Evolutionary conservation across 2,113 vertebrate genomes (phyloP).

Genomic region (Anguilla japonica): DNA sequence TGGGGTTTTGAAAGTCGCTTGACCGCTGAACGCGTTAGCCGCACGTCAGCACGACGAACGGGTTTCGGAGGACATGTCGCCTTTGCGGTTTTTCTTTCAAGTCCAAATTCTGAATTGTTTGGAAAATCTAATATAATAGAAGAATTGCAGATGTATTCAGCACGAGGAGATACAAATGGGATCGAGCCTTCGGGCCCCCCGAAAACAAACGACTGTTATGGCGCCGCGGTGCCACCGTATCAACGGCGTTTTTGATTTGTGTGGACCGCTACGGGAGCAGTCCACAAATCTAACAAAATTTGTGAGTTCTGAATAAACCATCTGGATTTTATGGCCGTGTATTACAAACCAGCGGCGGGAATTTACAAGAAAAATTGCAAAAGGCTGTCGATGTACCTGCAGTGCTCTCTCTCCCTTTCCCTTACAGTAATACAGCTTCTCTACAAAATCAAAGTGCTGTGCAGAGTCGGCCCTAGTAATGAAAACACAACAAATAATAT

Average conservation of each 20-base stretch:
- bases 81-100: too few species aligned
- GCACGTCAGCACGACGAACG: too few species aligned
- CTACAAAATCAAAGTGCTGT: neutral
- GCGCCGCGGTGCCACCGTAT: neutral
- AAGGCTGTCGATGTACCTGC: neutral
- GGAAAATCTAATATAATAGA: too few species aligned
- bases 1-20: too few species aligned
- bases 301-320: neutral
- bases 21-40: too few species aligned
- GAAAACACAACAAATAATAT: neutral
- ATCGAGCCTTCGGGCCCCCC: neutral
- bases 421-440: neutral
- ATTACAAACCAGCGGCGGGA: neutral
- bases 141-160: neutral
- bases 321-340: neutral
- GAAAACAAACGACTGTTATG: neutral
- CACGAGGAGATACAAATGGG: neutral
- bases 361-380: neutral
- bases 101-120: too few species aligned
- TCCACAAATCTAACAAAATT: neutral
- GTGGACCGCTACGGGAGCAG: neutral
- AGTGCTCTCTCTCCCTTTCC: neutral
- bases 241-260: neutral
- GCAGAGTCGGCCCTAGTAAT: neutral
- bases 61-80: too few species aligned